Conservation (phyloP, 2,113 vertebrate genomes). For the Myiozetetes cayanensis region DNA sequence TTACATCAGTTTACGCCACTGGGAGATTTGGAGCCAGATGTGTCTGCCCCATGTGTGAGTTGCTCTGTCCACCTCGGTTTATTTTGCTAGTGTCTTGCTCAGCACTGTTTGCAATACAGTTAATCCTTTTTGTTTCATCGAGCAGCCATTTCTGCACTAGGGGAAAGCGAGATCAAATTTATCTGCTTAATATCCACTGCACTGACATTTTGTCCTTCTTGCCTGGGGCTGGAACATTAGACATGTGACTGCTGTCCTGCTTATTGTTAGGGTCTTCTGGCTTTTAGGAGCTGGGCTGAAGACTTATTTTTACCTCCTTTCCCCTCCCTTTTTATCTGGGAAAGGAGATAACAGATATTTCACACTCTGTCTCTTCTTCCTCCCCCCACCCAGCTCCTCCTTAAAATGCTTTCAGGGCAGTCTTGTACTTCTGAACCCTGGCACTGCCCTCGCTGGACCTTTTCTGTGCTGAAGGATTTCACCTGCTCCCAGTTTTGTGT, state of each 20-base stretch:
- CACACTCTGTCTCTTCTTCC: not conserved
- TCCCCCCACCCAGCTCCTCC: fast-evolving
- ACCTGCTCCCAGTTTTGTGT: not conserved
- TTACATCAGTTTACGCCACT: not conserved
- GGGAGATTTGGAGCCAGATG: not conserved
- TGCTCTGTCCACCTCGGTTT: not conserved
- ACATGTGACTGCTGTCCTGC: not conserved
- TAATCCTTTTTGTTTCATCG: not conserved
- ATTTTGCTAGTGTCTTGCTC: not conserved
- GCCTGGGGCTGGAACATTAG: not conserved
- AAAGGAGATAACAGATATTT: not conserved
- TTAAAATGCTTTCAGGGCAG: not conserved
- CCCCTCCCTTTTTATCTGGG: not conserved
- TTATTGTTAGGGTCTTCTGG: not conserved
- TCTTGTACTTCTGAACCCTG: not conserved
- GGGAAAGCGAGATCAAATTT: not conserved
- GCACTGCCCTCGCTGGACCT: not conserved
- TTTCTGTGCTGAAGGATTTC: not conserved
- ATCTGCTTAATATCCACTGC: not conserved
- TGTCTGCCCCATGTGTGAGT: not conserved
- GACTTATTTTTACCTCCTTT: not conserved
- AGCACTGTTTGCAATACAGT: not conserved
- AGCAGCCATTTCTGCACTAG: not conserved
- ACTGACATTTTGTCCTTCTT: constrained; percentile 30
- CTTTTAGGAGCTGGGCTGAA: not conserved